Evolutionary conservation across 2,888 invertebrate genomes (phyloP).

Genomic region (Incurvaria masculella): DNA sequence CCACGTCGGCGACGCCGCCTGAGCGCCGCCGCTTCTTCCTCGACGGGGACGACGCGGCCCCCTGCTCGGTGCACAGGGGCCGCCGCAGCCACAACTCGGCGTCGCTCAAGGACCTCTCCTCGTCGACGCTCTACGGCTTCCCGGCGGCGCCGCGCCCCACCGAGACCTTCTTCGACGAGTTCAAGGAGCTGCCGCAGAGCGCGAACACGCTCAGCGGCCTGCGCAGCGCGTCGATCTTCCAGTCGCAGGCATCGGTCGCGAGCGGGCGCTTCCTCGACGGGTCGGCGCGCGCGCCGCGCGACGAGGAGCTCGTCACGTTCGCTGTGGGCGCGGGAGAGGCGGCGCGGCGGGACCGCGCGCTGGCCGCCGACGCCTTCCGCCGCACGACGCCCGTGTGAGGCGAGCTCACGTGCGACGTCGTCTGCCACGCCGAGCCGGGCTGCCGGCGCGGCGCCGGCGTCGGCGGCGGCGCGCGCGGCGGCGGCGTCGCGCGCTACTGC

Average conservation of each 20-base stretch:
- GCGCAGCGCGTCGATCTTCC: slow-evolving; percentile 48
- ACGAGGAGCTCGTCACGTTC: slow-evolving; percentile 69
- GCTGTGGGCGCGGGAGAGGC: slow-evolving; percentile 55
- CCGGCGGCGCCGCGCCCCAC: slow-evolving; percentile 62
- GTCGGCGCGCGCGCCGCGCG: slow-evolving; percentile 60
- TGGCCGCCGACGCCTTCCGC: slow-evolving; percentile 54
- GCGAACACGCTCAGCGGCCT: slow-evolving; percentile 48
- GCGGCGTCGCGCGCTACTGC: background rate
- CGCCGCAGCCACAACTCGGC: slow-evolving; percentile 49
- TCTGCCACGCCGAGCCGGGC: background rate
- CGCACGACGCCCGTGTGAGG: slow-evolving; percentile 59
- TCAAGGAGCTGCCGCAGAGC: slow-evolving; percentile 52
- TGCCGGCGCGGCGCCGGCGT: no score
- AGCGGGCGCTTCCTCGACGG: slow-evolving; percentile 68
- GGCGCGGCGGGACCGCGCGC: slow-evolving; percentile 41
- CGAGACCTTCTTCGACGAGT: slow-evolving; percentile 57
- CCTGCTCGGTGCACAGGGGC: slow-evolving; percentile 55
- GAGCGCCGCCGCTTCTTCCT: slow-evolving; percentile 62
- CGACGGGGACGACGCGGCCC: slow-evolving; percentile 55
- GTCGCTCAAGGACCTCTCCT: slow-evolving; percentile 57
- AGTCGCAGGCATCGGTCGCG: slow-evolving; percentile 58
- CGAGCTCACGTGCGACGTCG: background rate
- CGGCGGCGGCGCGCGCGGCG: background rate
- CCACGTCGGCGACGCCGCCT: slow-evolving; percentile 45
- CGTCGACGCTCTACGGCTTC: slow-evolving; percentile 60